Evolutionary conservation across 1,140 invertebrate genomes (phyloP).

Genomic region (Hylyphantes graminicola): DNA sequence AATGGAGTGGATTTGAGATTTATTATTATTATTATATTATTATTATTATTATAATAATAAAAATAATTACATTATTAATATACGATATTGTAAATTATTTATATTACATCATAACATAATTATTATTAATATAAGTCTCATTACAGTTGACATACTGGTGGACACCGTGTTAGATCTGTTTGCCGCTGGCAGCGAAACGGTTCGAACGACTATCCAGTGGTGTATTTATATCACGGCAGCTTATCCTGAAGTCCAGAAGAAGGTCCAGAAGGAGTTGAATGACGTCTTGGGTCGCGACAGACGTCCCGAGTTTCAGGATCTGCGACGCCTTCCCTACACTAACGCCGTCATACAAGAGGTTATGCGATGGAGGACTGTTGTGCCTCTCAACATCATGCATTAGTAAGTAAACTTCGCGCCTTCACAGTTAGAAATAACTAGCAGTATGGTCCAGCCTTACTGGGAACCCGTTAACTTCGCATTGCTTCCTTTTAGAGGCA

Average conservation of each 20-base stretch:
- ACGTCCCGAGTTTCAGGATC: conserved; percentile 58
- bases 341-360: conserved; percentile 28
- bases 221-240: conserved; percentile 63
- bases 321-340: conserved; percentile 31
- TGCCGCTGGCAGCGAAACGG: conserved; percentile 66
- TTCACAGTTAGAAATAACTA: too few relatives aligned
- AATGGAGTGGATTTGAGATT: too few relatives aligned
- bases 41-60: too few relatives aligned
- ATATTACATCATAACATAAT: too few relatives aligned
- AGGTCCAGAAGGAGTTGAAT: conserved; percentile 73
- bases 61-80: too few relatives aligned
- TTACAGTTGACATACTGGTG: conserved; percentile 40
- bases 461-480: too few relatives aligned
- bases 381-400: conserved; percentile 15
- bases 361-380: conserved; percentile 33
- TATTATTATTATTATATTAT: too few relatives aligned
- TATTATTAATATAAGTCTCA: too few relatives aligned
- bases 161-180: conserved; percentile 62
- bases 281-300: conserved; percentile 68
- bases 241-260: conserved; percentile 67
- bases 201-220: conserved; percentile 66
- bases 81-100: too few relatives aligned
- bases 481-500: too few relatives aligned
- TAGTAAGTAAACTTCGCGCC: conserved; percentile 41
- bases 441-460: too few relatives aligned